Conservation (phyloP, 2,888 invertebrate genomes). For the Cerastoderma edule region DNA sequence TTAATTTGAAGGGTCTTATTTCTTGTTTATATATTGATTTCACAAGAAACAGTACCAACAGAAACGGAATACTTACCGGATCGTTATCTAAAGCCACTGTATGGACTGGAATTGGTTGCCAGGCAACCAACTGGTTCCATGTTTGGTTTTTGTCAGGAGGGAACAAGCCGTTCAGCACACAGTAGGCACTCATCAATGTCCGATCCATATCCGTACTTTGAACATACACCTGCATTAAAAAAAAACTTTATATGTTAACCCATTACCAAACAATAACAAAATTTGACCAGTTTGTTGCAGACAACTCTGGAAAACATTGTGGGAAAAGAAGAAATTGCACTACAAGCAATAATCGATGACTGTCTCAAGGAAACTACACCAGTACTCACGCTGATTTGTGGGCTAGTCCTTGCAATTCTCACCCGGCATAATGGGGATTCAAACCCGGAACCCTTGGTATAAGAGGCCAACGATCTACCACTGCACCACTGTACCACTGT, state of each 20-base stretch:
- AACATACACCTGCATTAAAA: conserved; percentile 83
- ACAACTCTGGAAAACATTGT: neutral
- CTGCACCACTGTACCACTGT: too few species aligned
- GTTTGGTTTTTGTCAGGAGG: conserved; percentile 86
- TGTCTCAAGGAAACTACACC: too few species aligned
- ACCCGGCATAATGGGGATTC: too few species aligned
- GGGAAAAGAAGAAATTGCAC: too few species aligned
- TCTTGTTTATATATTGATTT: too few species aligned
- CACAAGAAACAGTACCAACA: too few species aligned
- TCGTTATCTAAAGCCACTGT: conserved; percentile 67
- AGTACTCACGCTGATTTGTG: neutral
- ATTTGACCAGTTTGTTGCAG: neutral
- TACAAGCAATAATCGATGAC: too few species aligned
- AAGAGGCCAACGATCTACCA: too few species aligned
- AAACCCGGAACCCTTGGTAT: too few species aligned
- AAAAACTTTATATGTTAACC: conserved; percentile 68
- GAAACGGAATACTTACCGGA: conserved; percentile 15
- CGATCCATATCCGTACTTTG: conserved; percentile 82
- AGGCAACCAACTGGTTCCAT: conserved; percentile 86
- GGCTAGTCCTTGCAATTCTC: too few species aligned
- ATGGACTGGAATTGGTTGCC: conserved; percentile 83
- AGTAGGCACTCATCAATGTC: conserved; percentile 90
- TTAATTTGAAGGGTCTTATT: too few species aligned
- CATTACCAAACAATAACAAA: too few species aligned
- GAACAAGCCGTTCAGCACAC: conserved; percentile 92